These are phyloP conservation scores for Megastigmus dorsalis DNA, from an alignment of 2,888 invertebrate species.

Conservation along the genomic window DNA sequence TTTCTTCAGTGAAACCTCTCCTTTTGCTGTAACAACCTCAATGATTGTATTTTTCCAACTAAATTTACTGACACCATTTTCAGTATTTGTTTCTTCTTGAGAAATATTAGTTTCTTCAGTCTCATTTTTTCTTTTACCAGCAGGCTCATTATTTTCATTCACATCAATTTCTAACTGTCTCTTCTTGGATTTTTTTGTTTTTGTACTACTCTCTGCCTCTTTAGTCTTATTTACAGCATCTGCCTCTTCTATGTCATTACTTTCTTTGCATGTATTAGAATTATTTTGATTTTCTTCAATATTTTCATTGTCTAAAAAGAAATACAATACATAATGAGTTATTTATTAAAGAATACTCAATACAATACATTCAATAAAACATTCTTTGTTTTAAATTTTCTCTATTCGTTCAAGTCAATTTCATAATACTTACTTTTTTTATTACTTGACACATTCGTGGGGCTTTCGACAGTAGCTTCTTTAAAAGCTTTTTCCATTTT, in stretches of 20 bases:
- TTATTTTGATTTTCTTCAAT: constrained; percentile 66
- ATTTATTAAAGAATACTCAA: too few relatives aligned
- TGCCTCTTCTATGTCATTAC: constrained; percentile 56
- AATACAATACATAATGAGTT: too few relatives aligned
- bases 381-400: too few relatives aligned
- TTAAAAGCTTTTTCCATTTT: constrained; percentile 72
- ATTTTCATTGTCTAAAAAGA: constrained; percentile 30
- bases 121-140: constrained; percentile 44
- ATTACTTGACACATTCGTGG: constrained; percentile 31
- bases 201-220: constrained; percentile 35
- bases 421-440: constrained; percentile 40
- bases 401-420: neutral
- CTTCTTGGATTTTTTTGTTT: constrained; percentile 64
- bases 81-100: constrained; percentile 28
- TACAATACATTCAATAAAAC: too few relatives aligned
- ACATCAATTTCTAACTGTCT: constrained; percentile 54
- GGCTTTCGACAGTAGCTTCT: constrained; percentile 51
- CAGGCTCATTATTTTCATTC: constrained; percentile 37
- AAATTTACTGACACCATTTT: constrained; percentile 59
- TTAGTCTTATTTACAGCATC: neutral
- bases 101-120: constrained; percentile 35
- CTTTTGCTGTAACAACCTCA: constrained; percentile 70
- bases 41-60: constrained; percentile 66
- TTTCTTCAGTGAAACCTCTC: constrained; percentile 83
- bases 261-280: constrained; percentile 65